Conservation (phyloP, 2,113 vertebrate species). For the Thymallus thymallus region DNA sequence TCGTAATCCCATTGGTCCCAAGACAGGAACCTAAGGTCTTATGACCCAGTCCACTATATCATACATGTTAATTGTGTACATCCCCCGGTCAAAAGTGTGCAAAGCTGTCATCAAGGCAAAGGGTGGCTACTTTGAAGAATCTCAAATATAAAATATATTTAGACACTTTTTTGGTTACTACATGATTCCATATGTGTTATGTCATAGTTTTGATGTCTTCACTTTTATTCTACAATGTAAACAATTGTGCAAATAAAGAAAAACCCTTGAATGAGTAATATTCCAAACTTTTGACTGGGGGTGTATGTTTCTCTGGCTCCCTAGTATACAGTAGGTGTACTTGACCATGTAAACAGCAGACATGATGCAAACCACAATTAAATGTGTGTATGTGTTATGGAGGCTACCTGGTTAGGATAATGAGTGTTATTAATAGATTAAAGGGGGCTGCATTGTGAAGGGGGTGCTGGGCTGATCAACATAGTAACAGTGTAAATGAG, state of each 20-base stretch:
- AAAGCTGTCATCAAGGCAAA: no score
- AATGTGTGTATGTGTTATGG: slow-evolving; percentile 44
- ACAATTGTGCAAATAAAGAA: no score
- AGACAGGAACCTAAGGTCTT: slow-evolving; percentile 19
- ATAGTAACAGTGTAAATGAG: slow-evolving; percentile 76
- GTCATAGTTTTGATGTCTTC: no score
- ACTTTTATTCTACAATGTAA: no score
- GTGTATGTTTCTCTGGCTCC: slow-evolving; percentile 8
- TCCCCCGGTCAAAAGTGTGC: no score
- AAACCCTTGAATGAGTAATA: no score
- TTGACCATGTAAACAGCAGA: slow-evolving; percentile 53
- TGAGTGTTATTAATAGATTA: slow-evolving; percentile 72
- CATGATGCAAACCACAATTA: slow-evolving; percentile 38
- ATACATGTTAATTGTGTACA: slow-evolving; percentile 13
- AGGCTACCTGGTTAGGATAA: slow-evolving; percentile 53
- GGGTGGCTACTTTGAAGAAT: no score
- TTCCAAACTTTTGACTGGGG: no score
- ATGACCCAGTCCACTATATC: slow-evolving; percentile 16
- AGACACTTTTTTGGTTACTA: no score
- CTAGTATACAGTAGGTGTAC: slow-evolving; percentile 20
- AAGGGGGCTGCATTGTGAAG: slow-evolving; percentile 45
- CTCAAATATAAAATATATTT: no score
- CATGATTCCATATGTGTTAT: no score
- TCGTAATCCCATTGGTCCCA: slow-evolving; percentile 31
- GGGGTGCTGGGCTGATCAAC: slow-evolving; percentile 74